Percentiles rank a stretch among this genome's conserved stretches.
phyloP scores from a whole-genome alignment of 2,888 invertebrate genomes.

The Spialia ferax region DNA sequence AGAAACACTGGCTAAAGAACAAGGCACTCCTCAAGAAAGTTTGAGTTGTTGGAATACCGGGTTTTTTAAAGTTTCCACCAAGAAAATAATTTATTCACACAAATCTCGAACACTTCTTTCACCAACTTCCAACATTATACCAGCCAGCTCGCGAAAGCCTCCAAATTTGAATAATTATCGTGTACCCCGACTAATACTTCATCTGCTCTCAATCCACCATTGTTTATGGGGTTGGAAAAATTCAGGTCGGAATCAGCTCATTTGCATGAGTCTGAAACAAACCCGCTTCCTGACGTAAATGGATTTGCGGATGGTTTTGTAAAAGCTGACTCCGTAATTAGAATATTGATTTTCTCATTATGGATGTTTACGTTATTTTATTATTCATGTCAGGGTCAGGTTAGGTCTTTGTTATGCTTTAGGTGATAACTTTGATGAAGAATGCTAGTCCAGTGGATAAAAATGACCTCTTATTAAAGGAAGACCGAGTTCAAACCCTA shows the following conservation, averaged over 20 bases:
- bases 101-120: constrained; percentile 38
- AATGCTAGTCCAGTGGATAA: too few species aligned
- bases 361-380: not conserved
- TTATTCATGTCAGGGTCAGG: not conserved
- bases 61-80: constrained; percentile 32
- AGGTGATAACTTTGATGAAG: not conserved
- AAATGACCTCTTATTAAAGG: too few species aligned
- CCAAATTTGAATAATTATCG: constrained; percentile 43
- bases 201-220: constrained; percentile 40
- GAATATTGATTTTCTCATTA: not conserved
- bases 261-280: constrained; percentile 11
- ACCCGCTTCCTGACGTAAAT: constrained; percentile 9
- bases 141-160: constrained; percentile 21
- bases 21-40: constrained; percentile 21
- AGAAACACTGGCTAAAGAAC: too few species aligned
- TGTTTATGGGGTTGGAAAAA: constrained; percentile 29
- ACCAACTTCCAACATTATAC: constrained; percentile 27
- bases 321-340: constrained; percentile 4
- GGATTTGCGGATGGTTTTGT: constrained; percentile 4
- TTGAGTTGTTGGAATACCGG: constrained; percentile 15
- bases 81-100: constrained; percentile 39
- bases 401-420: not conserved
- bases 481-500: too few species aligned
- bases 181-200: constrained; percentile 42
- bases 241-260: constrained; percentile 13